phyloP scores from a whole-genome alignment of 2,113 vertebrate species.

The Geococcyx californianus region DNA sequence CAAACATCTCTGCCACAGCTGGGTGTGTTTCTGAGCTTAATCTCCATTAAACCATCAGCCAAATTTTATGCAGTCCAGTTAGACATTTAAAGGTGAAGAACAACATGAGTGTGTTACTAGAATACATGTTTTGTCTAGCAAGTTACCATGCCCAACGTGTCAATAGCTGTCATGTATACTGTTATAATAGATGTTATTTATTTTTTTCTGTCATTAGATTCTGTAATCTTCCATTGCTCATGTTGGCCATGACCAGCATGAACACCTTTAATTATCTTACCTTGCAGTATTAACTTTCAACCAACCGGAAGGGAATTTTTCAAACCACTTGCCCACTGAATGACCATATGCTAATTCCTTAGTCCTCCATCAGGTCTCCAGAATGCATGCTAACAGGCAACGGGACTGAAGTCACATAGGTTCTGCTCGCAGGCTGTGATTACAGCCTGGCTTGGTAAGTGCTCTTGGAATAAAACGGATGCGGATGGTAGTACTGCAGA shows the following conservation, averaged over 20 bases:
- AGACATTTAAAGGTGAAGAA: neutral
- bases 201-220: neutral
- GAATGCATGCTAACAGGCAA: neutral
- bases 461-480: neutral
- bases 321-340: neutral
- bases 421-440: neutral
- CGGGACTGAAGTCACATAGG: accelerated
- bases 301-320: neutral
- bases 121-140: neutral
- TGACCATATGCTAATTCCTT: neutral
- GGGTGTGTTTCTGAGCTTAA: neutral
- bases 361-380: neutral
- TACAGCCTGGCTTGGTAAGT: neutral
- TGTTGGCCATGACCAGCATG: neutral
- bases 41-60: accelerated
- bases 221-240: neutral
- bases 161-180: neutral
- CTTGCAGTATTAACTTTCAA: neutral
- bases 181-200: neutral
- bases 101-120: neutral
- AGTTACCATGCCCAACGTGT: neutral
- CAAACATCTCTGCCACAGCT: neutral
- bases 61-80: neutral
- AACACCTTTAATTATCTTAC: neutral
- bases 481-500: neutral